Conservation (phyloP, 2,888 invertebrate species). For the Strigamia crassipes region DNA sequence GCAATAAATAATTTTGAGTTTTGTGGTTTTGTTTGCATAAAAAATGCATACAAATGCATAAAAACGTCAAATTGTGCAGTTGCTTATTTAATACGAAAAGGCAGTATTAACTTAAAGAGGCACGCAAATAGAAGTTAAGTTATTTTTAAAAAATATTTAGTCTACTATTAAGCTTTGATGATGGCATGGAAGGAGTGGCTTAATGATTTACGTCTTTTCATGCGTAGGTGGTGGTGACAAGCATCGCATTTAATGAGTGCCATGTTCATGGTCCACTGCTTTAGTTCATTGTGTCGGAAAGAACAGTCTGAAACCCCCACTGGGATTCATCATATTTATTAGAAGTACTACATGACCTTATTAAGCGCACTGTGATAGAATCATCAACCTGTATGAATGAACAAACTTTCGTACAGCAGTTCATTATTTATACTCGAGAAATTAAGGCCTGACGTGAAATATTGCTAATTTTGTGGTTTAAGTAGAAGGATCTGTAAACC, state of each 20-base stretch:
- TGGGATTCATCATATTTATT: background rate
- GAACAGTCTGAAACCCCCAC: background rate
- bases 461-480: background rate
- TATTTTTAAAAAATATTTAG: background rate
- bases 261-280: background rate
- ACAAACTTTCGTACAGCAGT: background rate
- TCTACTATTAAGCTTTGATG: background rate
- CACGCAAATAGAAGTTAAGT: background rate
- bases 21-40: too few species aligned
- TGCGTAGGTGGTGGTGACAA: background rate
- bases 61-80: too few species aligned
- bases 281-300: constrained; percentile 2
- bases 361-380: background rate
- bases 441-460: background rate
- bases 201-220: background rate
- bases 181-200: background rate
- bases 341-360: background rate
- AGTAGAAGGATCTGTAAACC: too few species aligned
- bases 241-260: background rate
- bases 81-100: too few species aligned
- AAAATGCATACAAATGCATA: too few species aligned
- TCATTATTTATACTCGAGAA: background rate
- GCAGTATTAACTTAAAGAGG: background rate
- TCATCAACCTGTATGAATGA: constrained; percentile 4
- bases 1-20: too few species aligned